These are phyloP conservation scores for Oedothorax gibbosus DNA, from an alignment of 1,140 invertebrate species.

Conservation along the genomic window DNA sequence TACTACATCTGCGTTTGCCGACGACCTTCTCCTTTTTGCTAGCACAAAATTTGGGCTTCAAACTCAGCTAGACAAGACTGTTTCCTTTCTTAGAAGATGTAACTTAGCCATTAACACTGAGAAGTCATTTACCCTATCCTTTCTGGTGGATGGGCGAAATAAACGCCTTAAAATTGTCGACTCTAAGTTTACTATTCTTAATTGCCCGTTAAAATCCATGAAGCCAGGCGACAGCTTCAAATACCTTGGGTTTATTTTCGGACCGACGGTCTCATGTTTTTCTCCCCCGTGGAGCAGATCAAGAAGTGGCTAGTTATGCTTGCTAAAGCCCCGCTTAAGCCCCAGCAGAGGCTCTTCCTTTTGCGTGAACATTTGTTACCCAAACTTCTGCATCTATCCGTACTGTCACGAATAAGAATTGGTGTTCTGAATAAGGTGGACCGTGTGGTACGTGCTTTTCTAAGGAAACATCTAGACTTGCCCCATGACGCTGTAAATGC, in stretches of 20 bases:
- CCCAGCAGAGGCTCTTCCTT: background rate
- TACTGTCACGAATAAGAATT: background rate
- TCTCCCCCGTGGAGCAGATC: background rate
- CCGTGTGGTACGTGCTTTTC: background rate
- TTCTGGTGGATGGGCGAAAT: background rate
- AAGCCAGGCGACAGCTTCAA: background rate
- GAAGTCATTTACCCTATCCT: background rate
- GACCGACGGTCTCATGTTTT: background rate
- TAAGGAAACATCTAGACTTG: background rate
- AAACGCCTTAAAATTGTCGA: background rate
- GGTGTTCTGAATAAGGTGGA: background rate
- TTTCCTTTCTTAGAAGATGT: accelerated
- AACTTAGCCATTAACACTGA: background rate
- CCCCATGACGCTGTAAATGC: background rate
- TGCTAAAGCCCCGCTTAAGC: background rate
- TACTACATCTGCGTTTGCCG: background rate
- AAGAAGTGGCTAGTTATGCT: background rate
- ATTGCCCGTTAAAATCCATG: background rate
- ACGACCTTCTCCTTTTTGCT: background rate
- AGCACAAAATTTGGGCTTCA: background rate
- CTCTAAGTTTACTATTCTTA: background rate
- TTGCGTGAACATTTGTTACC: background rate
- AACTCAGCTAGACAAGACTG: background rate
- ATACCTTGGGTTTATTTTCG: background rate
- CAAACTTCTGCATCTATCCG: background rate